Conservation (phyloP, 2,113 vertebrate species). For the Nasalis larvatus region DNA sequence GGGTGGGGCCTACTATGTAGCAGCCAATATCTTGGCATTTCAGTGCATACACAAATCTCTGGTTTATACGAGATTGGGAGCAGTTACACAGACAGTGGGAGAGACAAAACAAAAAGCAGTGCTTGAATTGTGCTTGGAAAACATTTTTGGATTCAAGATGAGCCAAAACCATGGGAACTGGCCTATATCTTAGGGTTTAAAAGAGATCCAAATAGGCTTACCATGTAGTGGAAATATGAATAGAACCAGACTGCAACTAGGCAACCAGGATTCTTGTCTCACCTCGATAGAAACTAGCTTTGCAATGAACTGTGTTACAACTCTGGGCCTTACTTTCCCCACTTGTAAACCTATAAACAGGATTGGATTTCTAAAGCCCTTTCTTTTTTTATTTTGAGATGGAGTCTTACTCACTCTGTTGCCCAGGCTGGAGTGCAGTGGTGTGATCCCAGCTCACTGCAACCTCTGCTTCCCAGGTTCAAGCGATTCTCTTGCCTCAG, state of each 20-base stretch:
- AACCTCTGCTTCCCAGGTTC: too few relatives aligned
- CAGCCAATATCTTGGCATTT: conserved; percentile 4
- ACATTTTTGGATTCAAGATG: conserved; percentile 56
- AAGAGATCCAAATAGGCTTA: conserved; percentile 50
- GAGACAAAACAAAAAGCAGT: conserved; percentile 57
- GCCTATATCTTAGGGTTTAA: conserved; percentile 56
- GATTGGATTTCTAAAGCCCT: not conserved
- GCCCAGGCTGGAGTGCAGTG: too few relatives aligned
- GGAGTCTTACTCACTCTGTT: too few relatives aligned
- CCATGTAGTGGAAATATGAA: conserved; percentile 33
- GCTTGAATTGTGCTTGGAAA: conserved; percentile 66
- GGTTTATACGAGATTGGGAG: conserved; percentile 22
- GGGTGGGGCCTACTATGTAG: not conserved
- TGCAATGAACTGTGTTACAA: not conserved
- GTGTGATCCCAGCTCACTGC: too few relatives aligned
- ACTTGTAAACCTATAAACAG: not conserved
- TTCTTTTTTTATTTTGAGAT: not conserved
- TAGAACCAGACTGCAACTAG: not conserved
- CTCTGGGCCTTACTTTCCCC: not conserved
- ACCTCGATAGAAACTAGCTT: not conserved
- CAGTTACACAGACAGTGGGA: conserved; percentile 44
- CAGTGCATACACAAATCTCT: not conserved
- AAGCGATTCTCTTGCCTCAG: too few relatives aligned
- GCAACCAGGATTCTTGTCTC: not conserved
- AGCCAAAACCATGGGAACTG: conserved; percentile 71